Percentiles rank a stretch among this genome's conserved stretches.
phyloP scores from a whole-genome alignment of 2,797 vertebrate species.

The Myotis myotis region DNA sequence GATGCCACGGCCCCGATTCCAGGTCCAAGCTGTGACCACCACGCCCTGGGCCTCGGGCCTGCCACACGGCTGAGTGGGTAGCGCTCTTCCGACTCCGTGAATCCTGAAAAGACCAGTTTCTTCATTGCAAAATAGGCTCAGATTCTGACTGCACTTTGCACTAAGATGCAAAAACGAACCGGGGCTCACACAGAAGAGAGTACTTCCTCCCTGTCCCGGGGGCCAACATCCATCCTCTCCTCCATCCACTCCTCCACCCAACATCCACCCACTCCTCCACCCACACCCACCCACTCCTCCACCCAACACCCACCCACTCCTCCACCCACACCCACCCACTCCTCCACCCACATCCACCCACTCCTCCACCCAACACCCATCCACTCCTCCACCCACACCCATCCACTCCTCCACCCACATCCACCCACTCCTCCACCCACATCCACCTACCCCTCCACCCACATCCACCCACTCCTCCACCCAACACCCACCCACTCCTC shows the following conservation, averaged over 20 bases:
- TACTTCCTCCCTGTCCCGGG: background rate
- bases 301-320: background rate
- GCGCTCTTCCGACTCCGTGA: fast-evolving
- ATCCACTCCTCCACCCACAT: background rate
- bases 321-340: too few species aligned
- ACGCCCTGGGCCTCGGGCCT: fast-evolving
- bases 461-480: background rate
- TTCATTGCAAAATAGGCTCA: background rate
- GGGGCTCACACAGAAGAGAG: background rate
- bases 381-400: background rate
- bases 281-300: too few species aligned
- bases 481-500: too few species aligned
- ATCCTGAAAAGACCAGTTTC: background rate
- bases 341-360: too few species aligned
- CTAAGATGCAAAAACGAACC: too few species aligned
- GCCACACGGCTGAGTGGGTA: fast-evolving
- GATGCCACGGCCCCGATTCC: fast-evolving
- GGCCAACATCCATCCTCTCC: background rate
- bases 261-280: background rate
- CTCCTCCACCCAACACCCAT: too few species aligned
- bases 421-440: too few species aligned
- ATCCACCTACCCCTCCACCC: too few species aligned
- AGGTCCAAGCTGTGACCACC: background rate
- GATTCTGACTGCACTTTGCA: background rate
- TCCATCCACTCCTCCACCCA: too few species aligned